These are phyloP conservation scores for Elaphurus davidianus DNA, from an alignment of 2,113 vertebrate genomes.

Conservation along the genomic window DNA sequence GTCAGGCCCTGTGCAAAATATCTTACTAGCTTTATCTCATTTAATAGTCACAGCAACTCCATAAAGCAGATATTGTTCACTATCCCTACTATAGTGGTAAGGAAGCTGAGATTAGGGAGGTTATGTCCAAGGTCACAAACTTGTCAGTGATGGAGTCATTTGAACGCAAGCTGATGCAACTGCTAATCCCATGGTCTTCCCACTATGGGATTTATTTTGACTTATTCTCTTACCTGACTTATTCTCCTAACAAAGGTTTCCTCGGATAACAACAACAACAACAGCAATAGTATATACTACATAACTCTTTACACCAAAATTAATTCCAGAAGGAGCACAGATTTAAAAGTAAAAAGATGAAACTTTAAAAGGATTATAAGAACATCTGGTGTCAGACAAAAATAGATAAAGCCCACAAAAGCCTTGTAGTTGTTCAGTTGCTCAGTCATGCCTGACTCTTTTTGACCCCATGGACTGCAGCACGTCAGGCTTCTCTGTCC, in stretches of 20 bases:
- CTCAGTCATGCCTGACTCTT: neutral
- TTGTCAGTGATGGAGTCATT: neutral
- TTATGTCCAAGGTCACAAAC: neutral
- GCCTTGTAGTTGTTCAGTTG: neutral
- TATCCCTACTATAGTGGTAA: neutral
- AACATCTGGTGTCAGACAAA: neutral
- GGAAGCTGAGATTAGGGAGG: slow-evolving; percentile 10
- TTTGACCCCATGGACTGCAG: neutral
- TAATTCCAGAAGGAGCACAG: neutral
- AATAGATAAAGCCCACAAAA: neutral
- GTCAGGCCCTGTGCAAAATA: slow-evolving; percentile 10
- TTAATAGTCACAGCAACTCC: neutral
- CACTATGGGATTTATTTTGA: neutral
- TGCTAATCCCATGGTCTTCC: neutral
- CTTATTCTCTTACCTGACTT: neutral
- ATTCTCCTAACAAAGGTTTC: neutral
- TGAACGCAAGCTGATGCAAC: neutral
- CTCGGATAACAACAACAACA: neutral
- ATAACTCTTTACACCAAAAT: neutral
- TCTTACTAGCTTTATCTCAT: slow-evolving; percentile 37
- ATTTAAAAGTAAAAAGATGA: neutral
- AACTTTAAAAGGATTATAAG: neutral
- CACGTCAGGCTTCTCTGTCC: neutral
- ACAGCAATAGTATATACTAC: neutral
- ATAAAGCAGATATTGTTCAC: neutral